phyloP scores from a whole-genome alignment of 2,113 vertebrate species.

The Calyptommatus sinebrachiatus region DNA sequence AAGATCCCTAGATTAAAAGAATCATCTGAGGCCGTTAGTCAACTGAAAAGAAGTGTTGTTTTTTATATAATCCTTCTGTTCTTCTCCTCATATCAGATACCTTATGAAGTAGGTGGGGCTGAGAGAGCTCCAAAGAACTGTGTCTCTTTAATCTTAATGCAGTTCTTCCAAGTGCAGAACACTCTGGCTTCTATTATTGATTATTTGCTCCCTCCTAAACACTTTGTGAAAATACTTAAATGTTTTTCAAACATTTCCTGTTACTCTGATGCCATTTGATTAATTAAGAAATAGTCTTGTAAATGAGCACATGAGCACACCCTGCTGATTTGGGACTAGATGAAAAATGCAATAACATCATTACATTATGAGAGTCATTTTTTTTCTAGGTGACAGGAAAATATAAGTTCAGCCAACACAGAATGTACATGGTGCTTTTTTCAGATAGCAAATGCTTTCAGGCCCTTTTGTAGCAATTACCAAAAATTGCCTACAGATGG shows the following conservation, averaged over 20 bases:
- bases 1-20: too few relatives aligned
- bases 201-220: too few relatives aligned
- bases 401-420: not conserved
- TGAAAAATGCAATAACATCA: not conserved
- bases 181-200: too few relatives aligned
- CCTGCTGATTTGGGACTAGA: not conserved
- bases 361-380: not conserved
- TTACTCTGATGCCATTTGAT: not conserved
- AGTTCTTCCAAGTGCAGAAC: too few relatives aligned
- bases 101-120: too few relatives aligned
- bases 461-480: not conserved
- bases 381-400: too few relatives aligned
- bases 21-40: too few relatives aligned
- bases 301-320: not conserved
- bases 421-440: not conserved
- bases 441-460: not conserved
- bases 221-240: not conserved
- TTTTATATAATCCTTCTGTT: too few relatives aligned
- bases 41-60: too few relatives aligned
- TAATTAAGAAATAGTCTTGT: not conserved
- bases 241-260: not conserved
- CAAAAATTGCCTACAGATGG: not conserved
- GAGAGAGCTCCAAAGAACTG: too few relatives aligned
- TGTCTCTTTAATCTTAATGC: too few relatives aligned
- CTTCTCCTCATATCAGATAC: too few relatives aligned